Evolutionary conservation across 1,140 invertebrate species (phyloP).

Genomic region (Penaeus japonicus): DNA sequence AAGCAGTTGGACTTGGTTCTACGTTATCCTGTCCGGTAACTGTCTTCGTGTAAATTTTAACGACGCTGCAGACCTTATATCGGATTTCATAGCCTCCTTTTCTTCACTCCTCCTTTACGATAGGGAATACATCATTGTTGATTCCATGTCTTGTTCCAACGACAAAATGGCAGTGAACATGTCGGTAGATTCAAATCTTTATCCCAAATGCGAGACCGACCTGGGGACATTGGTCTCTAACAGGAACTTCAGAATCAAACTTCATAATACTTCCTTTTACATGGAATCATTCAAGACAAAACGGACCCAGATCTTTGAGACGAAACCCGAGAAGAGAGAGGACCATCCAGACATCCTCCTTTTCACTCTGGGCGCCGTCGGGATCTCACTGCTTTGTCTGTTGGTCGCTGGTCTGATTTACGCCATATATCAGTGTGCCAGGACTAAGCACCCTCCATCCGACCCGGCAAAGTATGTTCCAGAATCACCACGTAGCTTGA

Average conservation of each 20-base stretch:
- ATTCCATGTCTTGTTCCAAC: not conserved
- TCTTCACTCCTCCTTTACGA: conserved; percentile 17
- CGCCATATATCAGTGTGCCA: not conserved
- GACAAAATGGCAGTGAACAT: conserved; percentile 28
- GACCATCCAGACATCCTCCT: not conserved
- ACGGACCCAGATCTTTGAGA: conserved; percentile 23
- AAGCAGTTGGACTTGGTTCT: conserved; percentile 24
- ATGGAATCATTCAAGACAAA: conserved; percentile 23
- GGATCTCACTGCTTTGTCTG: conserved; percentile 22
- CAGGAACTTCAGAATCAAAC: conserved; percentile 17
- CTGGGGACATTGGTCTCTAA: conserved; percentile 12
- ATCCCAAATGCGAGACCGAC: conserved; percentile 33
- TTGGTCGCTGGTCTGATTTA: conserved; percentile 16
- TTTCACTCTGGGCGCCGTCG: conserved; percentile 20
- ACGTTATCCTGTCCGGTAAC: not conserved
- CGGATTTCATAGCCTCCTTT: conserved; percentile 16
- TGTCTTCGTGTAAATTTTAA: conserved; percentile 18
- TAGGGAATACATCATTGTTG: not conserved
- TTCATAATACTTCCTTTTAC: conserved; percentile 43
- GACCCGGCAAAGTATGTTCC: not conserved
- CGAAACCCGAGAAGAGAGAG: not conserved
- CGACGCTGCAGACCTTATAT: not conserved
- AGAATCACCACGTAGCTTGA: not conserved
- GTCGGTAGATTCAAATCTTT: not conserved
- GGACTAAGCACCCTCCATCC: not conserved